Conservation (phyloP, 1,140 invertebrate species). For the Sminthurides bifidus region DNA sequence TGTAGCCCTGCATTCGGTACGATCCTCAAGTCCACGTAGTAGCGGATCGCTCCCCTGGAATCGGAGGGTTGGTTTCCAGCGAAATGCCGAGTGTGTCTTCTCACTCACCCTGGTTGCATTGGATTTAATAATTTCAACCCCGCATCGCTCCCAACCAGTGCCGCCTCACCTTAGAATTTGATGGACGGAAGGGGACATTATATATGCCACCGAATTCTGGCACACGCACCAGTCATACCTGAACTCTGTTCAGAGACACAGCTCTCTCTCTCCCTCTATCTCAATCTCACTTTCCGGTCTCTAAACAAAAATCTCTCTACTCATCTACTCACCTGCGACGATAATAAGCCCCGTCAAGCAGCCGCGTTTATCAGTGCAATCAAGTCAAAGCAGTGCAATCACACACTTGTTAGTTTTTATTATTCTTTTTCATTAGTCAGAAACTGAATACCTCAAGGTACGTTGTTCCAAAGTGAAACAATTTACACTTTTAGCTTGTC, state of each 20-base stretch:
- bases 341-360: neutral
- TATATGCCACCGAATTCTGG: neutral
- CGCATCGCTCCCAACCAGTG: neutral
- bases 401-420: no score
- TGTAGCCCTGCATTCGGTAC: no score
- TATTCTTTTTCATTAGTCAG: no score
- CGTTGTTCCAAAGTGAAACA: no score
- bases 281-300: neutral
- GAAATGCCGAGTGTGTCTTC: neutral
- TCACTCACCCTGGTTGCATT: neutral
- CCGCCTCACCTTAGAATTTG: neutral
- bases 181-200: neutral
- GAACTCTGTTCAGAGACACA: constrained; percentile 16
- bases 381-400: constrained; percentile 7
- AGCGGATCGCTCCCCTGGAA: no score
- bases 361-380: neutral
- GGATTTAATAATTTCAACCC: neutral
- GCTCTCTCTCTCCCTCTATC: neutral
- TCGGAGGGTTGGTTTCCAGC: no score
- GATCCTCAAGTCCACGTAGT: no score
- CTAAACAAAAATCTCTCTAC: neutral
- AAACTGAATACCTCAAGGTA: no score
- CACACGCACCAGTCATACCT: constrained; percentile 24
- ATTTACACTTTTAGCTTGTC: no score
- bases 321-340: neutral